Base-by-base conservation (phyloP, 2,113 vertebrate genomes). In the Oostethus manadensis region DNA sequence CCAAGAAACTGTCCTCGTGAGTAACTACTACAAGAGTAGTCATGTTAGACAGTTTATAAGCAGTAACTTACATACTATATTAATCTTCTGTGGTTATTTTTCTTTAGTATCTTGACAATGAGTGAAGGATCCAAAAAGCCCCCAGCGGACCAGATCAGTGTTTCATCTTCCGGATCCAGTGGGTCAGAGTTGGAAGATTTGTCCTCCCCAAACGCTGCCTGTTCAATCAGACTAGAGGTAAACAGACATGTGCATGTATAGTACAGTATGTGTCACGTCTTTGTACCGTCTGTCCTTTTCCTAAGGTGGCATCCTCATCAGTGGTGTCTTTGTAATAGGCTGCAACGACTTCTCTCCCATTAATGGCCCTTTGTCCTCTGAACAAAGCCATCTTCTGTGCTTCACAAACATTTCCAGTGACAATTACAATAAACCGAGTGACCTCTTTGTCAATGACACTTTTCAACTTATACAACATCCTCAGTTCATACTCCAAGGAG, bases 1-100 rank as follows among this genome's bases (percentile, higher is more conserved):
- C 87, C 15, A 93, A 93, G 81, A 92, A 93, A 38, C 90, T 96
- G 55, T 91, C 90, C 53, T 90, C 80, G 94, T 94, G 88, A 88
- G 93, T 90, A 13, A 38, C 11, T n/a, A n/a, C n/a, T n/a, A 40
- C 10, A 40, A 40, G 38, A 40, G 38, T 69, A 51, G 45, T 20
- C 26, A 29, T 29, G 26, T 3, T 29, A 29, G 6, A 4, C 1
- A 7, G 29, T 33, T 7, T 33, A 33, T 8, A n/a, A n/a, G n/a
- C n/a, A n/a, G n/a, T 33, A 17, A 45, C n/a, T n/a, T 10, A 26
- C 29, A 54, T 43, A 55, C 59, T 66, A 53, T 7, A 51, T 18
- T 51, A 8, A 14, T 9, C n/a, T 11, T 60, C 6, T 56, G 17
- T 11, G 4, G 7, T 10, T 23, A 46, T 58, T n/a, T 23, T 58